Percentiles rank a stretch among this genome's conserved stretches.
Conservation (phyloP, 2,797 vertebrate species). For the Petrocephalus sullivani region DNA sequence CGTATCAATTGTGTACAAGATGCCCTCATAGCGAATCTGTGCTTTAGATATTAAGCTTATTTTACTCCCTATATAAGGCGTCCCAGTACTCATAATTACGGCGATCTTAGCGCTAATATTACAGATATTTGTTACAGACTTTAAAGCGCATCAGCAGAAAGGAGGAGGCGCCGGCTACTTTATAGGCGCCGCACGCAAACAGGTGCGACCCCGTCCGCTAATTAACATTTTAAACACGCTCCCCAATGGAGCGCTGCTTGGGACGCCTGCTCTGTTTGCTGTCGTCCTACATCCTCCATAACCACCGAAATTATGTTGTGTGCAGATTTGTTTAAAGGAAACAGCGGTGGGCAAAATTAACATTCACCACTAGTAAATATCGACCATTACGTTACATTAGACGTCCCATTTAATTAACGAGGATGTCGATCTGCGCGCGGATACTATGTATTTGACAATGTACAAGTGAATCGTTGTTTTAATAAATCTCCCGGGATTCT, state of each 20-base stretch:
- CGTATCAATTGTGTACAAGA: conserved; percentile 83
- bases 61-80: conserved; percentile 79
- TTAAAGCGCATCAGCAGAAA: background rate
- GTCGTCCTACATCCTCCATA: background rate
- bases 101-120: background rate
- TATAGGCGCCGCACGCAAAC: background rate
- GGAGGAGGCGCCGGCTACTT: background rate
- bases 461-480: background rate
- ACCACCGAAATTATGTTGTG: background rate
- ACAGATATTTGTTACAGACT: background rate
- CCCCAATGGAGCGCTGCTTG: background rate
- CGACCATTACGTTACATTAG: background rate
- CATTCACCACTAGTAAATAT: background rate
- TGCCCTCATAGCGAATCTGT: conserved; percentile 86
- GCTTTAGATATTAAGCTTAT: conserved; percentile 90
- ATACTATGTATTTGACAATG: background rate
- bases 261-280: background rate
- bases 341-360: background rate
- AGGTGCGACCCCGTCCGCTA: background rate
- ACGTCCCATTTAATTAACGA: background rate
- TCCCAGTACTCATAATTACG: conserved; percentile 69
- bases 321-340: background rate
- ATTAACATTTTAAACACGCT: background rate
- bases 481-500: background rate
- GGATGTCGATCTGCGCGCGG: background rate